Evolutionary conservation across 2,888 invertebrate genomes (phyloP), one percentile per base, ranked within the genome.

Genomic region (Pardosa pseudoannulata): DNA sequence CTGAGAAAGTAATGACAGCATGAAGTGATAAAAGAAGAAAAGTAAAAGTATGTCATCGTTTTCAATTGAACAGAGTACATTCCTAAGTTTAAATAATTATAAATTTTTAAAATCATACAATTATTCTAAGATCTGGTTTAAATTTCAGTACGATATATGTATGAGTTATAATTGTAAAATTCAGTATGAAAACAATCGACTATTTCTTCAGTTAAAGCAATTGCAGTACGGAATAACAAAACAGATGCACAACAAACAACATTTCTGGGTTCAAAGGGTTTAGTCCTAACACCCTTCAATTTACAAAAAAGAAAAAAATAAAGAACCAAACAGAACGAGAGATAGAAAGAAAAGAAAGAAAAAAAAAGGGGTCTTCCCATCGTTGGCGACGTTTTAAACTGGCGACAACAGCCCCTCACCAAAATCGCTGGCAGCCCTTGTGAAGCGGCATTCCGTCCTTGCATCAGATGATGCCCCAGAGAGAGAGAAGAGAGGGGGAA

Each of bases 391-490:
- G 46, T 16, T 76, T 83, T 72, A 83, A 71, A 68, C 67, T 85
- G 83, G 78, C 83, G 78, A 78, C 73, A 67, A 78, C 72, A 67
- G 11, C 67, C 23, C 67, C 67, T 32, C 67, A 36, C 39, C 70
- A 70, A 76, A 23, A 28, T 27, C 68, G 39, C 39, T 85, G 83
- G 83, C 83, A 85, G 78, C 73, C 73, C 83, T 78, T 56, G 27
- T 7, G 70, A 41, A 70, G 56, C 82, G 65, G 82, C 76, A 83
- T 83, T 83, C 82, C 78, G 71, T 67, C 83, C 39, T 78, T 78
- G 83, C 78, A 85, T 78, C 78, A 85, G 83, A 85, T 85, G 83
- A 85, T 78, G 83, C 83, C 83, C 83, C 64, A 78, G 83, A 85
- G 83, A 78, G 76, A 73, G 67, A 39, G 29, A 13, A 72, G 67